Percentiles rank a stretch among this genome's conserved stretches.
phyloP scores from a whole-genome alignment of 2,888 invertebrate genomes.

The Lagria hirta region DNA sequence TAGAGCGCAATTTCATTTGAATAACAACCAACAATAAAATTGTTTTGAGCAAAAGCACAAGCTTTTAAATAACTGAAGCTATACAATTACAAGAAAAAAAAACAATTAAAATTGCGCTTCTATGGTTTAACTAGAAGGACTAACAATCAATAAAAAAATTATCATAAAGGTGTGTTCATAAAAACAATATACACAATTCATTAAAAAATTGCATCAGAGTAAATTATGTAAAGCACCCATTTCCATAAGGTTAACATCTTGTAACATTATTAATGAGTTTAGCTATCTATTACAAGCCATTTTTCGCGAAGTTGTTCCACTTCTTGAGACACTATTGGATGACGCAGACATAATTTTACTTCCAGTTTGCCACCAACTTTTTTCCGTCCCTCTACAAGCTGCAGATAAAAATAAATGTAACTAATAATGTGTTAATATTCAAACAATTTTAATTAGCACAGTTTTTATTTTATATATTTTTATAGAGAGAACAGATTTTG shows the following conservation, averaged over 20 bases:
- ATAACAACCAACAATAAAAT: no score
- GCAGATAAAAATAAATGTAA: no score
- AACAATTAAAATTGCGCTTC: slow-evolving; percentile 25
- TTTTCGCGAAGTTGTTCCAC: slow-evolving; percentile 86
- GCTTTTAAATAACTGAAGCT: slow-evolving; percentile 19
- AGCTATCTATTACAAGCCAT: slow-evolving; percentile 85
- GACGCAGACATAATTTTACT: slow-evolving; percentile 81
- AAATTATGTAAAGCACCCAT: slow-evolving; percentile 3
- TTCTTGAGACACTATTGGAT: slow-evolving; percentile 86
- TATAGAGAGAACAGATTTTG: no score
- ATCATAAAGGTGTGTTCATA: slow-evolving; percentile 13
- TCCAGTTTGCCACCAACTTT: slow-evolving; percentile 88
- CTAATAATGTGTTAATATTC: no score
- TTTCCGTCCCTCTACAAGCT: slow-evolving; percentile 90
- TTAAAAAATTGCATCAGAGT: slow-evolving; percentile 16
- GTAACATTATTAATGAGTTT: background rate
- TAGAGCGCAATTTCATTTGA: no score
- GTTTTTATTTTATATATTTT: no score
- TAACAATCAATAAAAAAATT: slow-evolving; percentile 5
- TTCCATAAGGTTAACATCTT: background rate
- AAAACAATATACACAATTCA: slow-evolving; percentile 6
- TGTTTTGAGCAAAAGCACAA: no score
- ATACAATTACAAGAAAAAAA: slow-evolving; percentile 14
- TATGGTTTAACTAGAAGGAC: slow-evolving; percentile 13
- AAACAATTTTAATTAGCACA: no score